phyloP scores from a whole-genome alignment of 2,797 vertebrate genomes.

The Pangasius macronema region DNA sequence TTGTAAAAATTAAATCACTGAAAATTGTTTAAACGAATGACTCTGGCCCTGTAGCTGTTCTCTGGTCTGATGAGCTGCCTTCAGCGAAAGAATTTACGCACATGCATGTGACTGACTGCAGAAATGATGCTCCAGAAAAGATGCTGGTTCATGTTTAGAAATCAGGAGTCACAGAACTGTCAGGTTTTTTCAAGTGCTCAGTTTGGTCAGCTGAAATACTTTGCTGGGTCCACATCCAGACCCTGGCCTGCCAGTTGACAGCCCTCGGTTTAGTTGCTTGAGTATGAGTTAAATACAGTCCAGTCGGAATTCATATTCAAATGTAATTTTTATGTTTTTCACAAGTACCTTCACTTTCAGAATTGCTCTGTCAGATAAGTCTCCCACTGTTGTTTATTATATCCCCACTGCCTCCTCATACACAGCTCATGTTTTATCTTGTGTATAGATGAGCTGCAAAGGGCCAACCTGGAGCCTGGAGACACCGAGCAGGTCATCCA shows the following conservation, averaged over 20 bases:
- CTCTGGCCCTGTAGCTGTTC: not conserved
- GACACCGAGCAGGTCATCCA: constrained; percentile 93
- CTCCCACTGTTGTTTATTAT: not conserved
- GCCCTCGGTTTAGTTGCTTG: not conserved
- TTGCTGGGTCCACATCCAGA: not conserved
- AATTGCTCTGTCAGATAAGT: not conserved
- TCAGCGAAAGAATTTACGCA: not conserved
- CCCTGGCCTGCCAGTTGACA: no score
- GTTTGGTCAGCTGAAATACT: not conserved
- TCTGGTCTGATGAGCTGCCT: not conserved
- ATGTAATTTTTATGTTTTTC: not conserved
- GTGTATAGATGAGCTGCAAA: constrained; percentile 84
- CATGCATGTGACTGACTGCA: not conserved
- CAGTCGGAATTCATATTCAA: not conserved
- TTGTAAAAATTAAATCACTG: not conserved
- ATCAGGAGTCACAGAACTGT: not conserved
- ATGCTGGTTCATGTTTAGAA: not conserved
- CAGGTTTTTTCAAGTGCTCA: no score
- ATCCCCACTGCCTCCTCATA: not conserved
- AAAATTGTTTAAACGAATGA: not conserved
- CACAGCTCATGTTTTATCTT: not conserved
- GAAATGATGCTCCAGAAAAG: not conserved
- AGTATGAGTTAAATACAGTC: not conserved
- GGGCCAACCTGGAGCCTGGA: constrained; percentile 83
- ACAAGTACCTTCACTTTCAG: not conserved